Percentiles rank a stretch among this genome's conserved stretches.
These are phyloP conservation scores for Chamaea fasciata DNA, from an alignment of 2,113 vertebrate genomes.

Conservation along the genomic window DNA sequence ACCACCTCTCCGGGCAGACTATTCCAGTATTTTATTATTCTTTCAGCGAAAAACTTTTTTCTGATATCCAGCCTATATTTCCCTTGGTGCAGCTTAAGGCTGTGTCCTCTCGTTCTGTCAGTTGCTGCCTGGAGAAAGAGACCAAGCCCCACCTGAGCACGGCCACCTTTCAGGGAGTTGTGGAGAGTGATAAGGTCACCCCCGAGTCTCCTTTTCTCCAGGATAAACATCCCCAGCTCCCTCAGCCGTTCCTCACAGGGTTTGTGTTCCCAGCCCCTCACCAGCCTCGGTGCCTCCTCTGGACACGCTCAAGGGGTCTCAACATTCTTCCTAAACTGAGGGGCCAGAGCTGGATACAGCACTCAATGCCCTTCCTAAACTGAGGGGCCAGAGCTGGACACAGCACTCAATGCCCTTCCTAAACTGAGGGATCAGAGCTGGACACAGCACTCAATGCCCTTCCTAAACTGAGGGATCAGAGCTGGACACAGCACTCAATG, in stretches of 20 bases:
- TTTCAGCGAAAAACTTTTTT: not conserved
- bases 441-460: not conserved
- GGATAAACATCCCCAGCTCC: not conserved
- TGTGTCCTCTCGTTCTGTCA: not conserved
- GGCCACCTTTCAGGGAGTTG: not conserved
- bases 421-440: not conserved
- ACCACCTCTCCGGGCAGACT: not conserved
- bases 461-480: too few species aligned
- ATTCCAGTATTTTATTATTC: not conserved
- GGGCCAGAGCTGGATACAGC: too few species aligned
- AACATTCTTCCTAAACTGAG: too few species aligned
- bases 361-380: too few species aligned
- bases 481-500: too few species aligned
- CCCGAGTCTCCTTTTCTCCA: not conserved
- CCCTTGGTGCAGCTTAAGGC: not conserved
- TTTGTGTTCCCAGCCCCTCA: too few species aligned
- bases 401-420: not conserved
- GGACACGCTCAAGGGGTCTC: too few species aligned
- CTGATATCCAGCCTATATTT: not conserved
- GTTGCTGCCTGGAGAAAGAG: not conserved
- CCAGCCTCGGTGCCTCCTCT: too few species aligned
- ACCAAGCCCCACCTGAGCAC: not conserved
- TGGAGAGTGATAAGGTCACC: not conserved
- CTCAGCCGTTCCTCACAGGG: not conserved
- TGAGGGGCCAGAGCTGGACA: too few species aligned